phyloP scores from a whole-genome alignment of 2,888 invertebrate species.

The Lochmaea capreae region DNA sequence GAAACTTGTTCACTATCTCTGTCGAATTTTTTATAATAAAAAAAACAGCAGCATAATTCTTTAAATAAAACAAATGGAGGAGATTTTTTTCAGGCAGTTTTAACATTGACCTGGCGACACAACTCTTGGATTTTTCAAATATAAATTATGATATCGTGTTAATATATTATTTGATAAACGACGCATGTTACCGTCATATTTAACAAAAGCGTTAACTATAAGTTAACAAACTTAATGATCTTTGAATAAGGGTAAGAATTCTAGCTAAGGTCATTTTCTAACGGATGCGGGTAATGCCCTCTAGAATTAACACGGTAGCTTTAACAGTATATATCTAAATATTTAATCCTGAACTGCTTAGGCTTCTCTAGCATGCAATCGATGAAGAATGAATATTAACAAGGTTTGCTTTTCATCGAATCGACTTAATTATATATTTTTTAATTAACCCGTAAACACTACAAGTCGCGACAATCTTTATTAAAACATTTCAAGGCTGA shows the following conservation, averaged over 20 bases:
- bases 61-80: too few relatives aligned
- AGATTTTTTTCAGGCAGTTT: too few relatives aligned
- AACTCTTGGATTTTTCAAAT: neutral
- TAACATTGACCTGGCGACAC: too few relatives aligned
- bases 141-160: constrained; percentile 2
- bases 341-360: constrained; percentile 4
- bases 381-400: constrained; percentile 4
- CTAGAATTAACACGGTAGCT: constrained; percentile 5
- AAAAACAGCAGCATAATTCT: too few relatives aligned
- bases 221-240: constrained; percentile 1
- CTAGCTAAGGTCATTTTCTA: constrained; percentile 10
- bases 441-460: neutral
- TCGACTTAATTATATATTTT: constrained; percentile 3
- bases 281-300: constrained; percentile 13
- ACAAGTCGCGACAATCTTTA: too few relatives aligned
- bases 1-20: too few relatives aligned
- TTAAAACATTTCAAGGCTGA: too few relatives aligned
- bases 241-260: constrained; percentile 10
- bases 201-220: constrained; percentile 11
- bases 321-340: constrained; percentile 9
- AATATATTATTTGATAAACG: neutral
- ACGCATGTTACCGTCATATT: constrained; percentile 11
- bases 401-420: neutral
- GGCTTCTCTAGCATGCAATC: constrained; percentile 12
- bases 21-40: too few relatives aligned